phyloP scores from a whole-genome alignment of 2,797 vertebrate genomes.

The Sparus aurata region DNA sequence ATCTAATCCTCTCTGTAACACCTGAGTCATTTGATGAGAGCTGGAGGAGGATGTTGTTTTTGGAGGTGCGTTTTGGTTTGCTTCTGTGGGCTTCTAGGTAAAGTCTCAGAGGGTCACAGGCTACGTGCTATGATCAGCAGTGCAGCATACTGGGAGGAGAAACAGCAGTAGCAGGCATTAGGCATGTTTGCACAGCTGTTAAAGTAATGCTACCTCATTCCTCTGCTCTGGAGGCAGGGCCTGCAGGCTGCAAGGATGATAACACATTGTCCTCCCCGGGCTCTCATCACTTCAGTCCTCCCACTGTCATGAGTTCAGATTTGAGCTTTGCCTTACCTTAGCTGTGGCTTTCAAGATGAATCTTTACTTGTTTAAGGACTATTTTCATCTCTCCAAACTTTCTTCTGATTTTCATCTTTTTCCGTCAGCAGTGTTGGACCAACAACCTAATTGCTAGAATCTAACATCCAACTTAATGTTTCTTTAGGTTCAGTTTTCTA shows the following conservation, averaged over 20 bases:
- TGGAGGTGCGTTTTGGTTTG: conserved; percentile 52
- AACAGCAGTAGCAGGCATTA: conserved; percentile 79
- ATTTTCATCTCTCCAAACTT: background rate
- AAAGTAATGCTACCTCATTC: conserved; percentile 82
- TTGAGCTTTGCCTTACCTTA: background rate
- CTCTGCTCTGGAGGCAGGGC: conserved; percentile 55
- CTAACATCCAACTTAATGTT: too few species aligned
- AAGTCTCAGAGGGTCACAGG: conserved; percentile 52
- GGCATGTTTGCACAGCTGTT: conserved; percentile 83
- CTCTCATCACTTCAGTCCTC: conserved; percentile 29
- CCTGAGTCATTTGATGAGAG: conserved; percentile 54
- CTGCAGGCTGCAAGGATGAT: conserved; percentile 50
- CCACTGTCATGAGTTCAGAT: conserved; percentile 25
- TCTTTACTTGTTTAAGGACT: conserved; percentile 16
- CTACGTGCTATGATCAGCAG: conserved; percentile 74
- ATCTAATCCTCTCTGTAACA: conserved; percentile 39
- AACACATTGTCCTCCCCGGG: conserved; percentile 40
- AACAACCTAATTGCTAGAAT: background rate
- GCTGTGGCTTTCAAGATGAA: background rate
- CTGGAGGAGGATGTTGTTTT: conserved; percentile 54
- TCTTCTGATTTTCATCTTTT: background rate
- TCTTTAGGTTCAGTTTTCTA: too few species aligned
- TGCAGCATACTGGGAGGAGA: conserved; percentile 46
- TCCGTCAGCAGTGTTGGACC: background rate
- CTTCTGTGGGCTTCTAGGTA: conserved; percentile 47